Conservation (phyloP, 1,140 invertebrate genomes). For the Trachymyrmex septentrionalis region DNA sequence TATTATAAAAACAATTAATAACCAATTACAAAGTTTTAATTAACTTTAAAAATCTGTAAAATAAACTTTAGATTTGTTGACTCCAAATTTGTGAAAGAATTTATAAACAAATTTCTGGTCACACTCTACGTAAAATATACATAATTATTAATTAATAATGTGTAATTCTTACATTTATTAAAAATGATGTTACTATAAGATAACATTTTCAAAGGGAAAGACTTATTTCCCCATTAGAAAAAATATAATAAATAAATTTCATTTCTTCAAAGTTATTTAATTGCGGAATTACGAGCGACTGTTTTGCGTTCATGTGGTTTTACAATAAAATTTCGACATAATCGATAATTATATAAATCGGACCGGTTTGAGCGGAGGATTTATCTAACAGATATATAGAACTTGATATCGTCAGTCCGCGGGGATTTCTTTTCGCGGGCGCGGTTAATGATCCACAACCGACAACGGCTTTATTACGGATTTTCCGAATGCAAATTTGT, state of each 20-base stretch:
- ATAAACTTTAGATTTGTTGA: not conserved
- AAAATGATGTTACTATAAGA: constrained; percentile 11
- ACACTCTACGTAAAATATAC: not conserved
- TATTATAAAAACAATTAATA: not conserved
- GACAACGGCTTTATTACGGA: constrained; percentile 35
- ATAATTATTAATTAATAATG: not conserved
- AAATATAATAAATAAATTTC: constrained; percentile 48
- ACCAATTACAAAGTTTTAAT: not conserved
- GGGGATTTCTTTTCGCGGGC: constrained; percentile 26
- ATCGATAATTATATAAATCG: constrained; percentile 53
- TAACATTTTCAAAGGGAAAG: not conserved
- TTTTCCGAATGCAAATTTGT: constrained; percentile 51
- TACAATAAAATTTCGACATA: constrained; percentile 48
- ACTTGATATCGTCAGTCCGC: constrained; percentile 20
- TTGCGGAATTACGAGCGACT: constrained; percentile 20
- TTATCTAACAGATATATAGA: constrained; percentile 23
- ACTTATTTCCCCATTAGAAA: constrained; percentile 13
- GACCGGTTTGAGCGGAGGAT: constrained; percentile 37
- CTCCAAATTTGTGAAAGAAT: not conserved
- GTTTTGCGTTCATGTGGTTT: not conserved
- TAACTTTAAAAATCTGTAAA: not conserved
- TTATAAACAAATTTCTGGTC: not conserved
- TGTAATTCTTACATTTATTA: not conserved
- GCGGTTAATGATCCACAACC: constrained; percentile 40
- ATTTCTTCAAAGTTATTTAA: constrained; percentile 35